A percentile compares a stretch with the other conserved stretches of the same genome.
These are phyloP conservation scores for Solenodon paradoxus DNA, from an alignment of 2,113 vertebrate genomes.

Conservation along the genomic window DNA sequence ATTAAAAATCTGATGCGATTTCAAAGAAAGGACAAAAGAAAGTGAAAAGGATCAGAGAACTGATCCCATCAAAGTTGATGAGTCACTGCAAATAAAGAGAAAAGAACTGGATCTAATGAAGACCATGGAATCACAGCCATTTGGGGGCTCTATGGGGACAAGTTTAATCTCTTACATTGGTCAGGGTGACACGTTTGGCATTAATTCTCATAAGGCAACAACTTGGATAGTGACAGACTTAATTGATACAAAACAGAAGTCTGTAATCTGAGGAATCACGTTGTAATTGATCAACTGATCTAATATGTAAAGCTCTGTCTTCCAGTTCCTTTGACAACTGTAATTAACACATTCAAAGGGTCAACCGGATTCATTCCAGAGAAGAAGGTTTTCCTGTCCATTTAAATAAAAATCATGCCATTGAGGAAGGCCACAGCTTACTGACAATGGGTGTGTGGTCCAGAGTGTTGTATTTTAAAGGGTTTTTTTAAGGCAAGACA, in stretches of 20 bases:
- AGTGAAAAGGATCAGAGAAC: conserved; percentile 1
- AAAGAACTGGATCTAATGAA: conserved; percentile 20
- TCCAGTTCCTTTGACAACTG: not conserved
- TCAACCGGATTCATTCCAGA: not conserved
- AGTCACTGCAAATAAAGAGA: conserved; percentile 50
- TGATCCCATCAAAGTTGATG: not conserved
- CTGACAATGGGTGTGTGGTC: conserved; percentile 10
- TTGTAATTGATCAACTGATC: conserved; percentile 23
- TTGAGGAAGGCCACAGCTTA: conserved; percentile 38
- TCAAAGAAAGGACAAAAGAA: conserved; percentile 29
- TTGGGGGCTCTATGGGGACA: not conserved
- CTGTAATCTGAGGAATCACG: conserved; percentile 24
- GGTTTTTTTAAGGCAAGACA: not conserved
- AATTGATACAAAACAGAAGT: conserved; percentile 29
- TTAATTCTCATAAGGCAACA: conserved; percentile 27
- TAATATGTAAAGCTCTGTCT: conserved; percentile 45
- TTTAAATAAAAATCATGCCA: conserved; percentile 43
- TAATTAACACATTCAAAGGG: not conserved
- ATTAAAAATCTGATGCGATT: conserved; percentile 12
- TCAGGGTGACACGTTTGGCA: conserved; percentile 36
- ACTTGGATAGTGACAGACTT: not conserved
- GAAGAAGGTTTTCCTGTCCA: conserved; percentile 23
- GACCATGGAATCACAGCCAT: conserved; percentile 41
- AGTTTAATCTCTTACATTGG: conserved; percentile 47
- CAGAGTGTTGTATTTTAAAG: conserved; percentile 2